These are phyloP conservation scores for Pelodytes ibericus DNA, from an alignment of 2,797 vertebrate species.

Conservation along the genomic window DNA sequence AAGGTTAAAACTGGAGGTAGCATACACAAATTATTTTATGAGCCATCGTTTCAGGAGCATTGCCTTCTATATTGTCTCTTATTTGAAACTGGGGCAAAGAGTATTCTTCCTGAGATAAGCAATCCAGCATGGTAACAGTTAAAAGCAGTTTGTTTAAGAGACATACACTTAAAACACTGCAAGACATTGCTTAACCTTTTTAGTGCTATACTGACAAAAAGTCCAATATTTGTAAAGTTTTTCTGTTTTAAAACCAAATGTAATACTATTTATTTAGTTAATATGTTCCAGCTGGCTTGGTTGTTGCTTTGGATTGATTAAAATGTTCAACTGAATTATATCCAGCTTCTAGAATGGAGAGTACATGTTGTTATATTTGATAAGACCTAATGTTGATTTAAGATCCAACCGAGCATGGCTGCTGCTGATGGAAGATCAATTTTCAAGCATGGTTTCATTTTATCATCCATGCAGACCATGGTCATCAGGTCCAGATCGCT, in stretches of 20 bases:
- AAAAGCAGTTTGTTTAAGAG: too few species aligned
- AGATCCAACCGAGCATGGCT: constrained; percentile 58
- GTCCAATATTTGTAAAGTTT: not conserved
- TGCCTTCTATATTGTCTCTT: constrained; percentile 13
- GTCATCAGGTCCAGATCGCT: constrained; percentile 53
- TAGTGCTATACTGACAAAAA: too few species aligned
- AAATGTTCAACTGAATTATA: constrained; percentile 23
- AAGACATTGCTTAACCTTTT: too few species aligned
- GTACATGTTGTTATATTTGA: constrained; percentile 25
- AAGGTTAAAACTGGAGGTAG: constrained; percentile 24
- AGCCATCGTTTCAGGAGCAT: too few species aligned
- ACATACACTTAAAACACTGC: too few species aligned
- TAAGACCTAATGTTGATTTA: constrained; percentile 48
- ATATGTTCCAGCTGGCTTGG: constrained; percentile 1
- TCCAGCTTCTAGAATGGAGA: constrained; percentile 10
- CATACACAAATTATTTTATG: too few species aligned
- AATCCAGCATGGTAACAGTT: too few species aligned
- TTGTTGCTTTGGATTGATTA: constrained; percentile 8
- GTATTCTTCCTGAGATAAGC: too few species aligned
- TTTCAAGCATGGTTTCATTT: constrained; percentile 56
- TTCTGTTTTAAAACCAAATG: not conserved
- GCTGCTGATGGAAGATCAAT: constrained; percentile 50
- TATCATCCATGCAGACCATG: constrained; percentile 62
- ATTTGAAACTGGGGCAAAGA: too few species aligned
- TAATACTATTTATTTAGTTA: not conserved